phyloP scores from a whole-genome alignment of 1,140 invertebrate species.

The Dysdera silvatica region DNA sequence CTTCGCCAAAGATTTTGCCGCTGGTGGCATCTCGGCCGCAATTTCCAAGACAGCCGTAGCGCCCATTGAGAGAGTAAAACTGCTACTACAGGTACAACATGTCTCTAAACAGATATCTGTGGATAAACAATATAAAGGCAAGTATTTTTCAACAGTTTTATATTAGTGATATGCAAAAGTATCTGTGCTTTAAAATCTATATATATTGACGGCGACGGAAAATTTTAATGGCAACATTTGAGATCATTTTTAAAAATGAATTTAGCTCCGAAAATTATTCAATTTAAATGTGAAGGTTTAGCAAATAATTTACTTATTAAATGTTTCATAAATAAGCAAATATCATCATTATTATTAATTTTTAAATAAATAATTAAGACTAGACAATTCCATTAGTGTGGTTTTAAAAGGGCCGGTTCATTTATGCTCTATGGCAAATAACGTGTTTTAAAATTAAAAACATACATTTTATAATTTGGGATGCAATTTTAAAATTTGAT shows the following conservation, averaged over 20 bases:
- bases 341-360: too few species aligned
- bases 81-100: slow-evolving; percentile 56
- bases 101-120: slow-evolving; percentile 71
- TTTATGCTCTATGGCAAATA: too few species aligned
- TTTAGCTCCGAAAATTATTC: neutral
- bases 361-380: too few species aligned
- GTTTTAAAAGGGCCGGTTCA: too few species aligned
- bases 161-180: neutral
- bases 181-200: neutral
- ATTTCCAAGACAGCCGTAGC: slow-evolving; percentile 62
- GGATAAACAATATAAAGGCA: slow-evolving; percentile 74
- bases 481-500: too few species aligned
- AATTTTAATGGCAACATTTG: neutral
- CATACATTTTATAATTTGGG: too few species aligned
- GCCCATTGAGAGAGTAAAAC: slow-evolving; percentile 48
- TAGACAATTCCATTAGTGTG: too few species aligned
- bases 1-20: slow-evolving; percentile 75
- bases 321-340: too few species aligned
- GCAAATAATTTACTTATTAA: too few species aligned
- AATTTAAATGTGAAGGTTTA: too few species aligned
- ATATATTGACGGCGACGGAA: neutral
- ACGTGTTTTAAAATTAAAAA: too few species aligned
- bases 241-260: neutral
- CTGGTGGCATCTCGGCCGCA: slow-evolving; percentile 79
- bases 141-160: slow-evolving; percentile 34